Base-by-base conservation (phyloP, 2,888 invertebrate species). In the Carabus problematicus region DNA sequence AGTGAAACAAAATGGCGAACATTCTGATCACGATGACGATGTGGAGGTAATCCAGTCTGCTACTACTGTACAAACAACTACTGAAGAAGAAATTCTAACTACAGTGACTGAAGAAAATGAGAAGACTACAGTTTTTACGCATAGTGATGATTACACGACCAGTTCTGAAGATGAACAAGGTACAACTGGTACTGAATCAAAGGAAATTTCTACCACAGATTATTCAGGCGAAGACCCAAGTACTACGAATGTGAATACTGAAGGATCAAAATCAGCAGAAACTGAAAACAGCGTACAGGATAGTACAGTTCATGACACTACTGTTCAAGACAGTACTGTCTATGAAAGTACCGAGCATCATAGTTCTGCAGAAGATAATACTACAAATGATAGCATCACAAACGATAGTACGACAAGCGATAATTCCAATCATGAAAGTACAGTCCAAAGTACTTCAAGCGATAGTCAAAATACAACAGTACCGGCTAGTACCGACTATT, bases 11-110 rank as follows among this genome's bases (percentile, higher is more conserved):
- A 77, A 62, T 12, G 71, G 66, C 7, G 70, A 70, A 61, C 73
- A 74, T 18, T 67, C 63, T 52, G 63, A 54, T 16, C 62, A 72
- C 41, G 74, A 74, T 42, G 83, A 81, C 75, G 85, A 86, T 75
- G 86, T 86, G 1, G 81, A 86, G 81, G 84, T 86, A 1, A 85
- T 86, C 29, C 85, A 85, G 77, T 83, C 84, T 8, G 70, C 66
- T 39, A 58, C 72, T 60, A 54, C 29, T 47, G 39, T 42, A 14
- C 60, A 49, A 42, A 61, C 69, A 47, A 62, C 71, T n/a, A 70
- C 59, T 45, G 60, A 58, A 60, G 16, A 52, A 63, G 71, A 71
- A 61, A 43, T 45, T 8, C 58, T 47, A 11, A 67, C 71, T 11
- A 72, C 70, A 40, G 61, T 69, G 56, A 63, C 72, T 43, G 29